Conservation (phyloP, 2,888 invertebrate species). For the Phyllotreta cruciferae region DNA sequence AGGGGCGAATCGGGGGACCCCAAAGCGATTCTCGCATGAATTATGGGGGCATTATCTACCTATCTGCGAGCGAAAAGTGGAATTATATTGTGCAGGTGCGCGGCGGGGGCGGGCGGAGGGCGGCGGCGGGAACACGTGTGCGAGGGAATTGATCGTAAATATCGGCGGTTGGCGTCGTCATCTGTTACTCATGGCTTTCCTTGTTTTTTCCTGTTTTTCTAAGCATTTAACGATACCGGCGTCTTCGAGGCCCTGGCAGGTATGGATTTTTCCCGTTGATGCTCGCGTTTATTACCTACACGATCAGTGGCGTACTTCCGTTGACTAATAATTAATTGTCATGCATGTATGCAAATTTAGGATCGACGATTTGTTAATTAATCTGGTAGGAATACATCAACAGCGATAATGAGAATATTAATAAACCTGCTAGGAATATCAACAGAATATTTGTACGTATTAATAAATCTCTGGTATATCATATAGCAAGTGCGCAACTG, state of each 20-base stretch:
- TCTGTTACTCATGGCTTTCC: slow-evolving; percentile 57
- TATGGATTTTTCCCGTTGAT: slow-evolving; percentile 21
- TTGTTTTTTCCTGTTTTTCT: slow-evolving; percentile 40
- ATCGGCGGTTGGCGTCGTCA: slow-evolving; percentile 60
- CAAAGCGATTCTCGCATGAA: slow-evolving; percentile 60
- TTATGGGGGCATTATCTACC: slow-evolving; percentile 61
- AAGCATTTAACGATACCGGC: slow-evolving; percentile 22
- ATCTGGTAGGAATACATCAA: too few species aligned
- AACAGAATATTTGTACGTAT: background rate
- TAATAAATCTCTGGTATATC: too few species aligned
- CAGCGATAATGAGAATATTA: too few species aligned
- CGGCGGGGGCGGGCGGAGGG: slow-evolving; percentile 49
- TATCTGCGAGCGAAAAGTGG: slow-evolving; percentile 59
- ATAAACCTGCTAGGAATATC: background rate
- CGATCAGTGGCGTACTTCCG: background rate
- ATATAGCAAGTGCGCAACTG: too few species aligned
- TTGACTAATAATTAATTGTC: too few species aligned
- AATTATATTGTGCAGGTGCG: slow-evolving; percentile 61
- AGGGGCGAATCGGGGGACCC: slow-evolving; percentile 59
- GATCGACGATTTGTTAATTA: too few species aligned
- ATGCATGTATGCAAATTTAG: too few species aligned
- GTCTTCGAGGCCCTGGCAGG: slow-evolving; percentile 10
- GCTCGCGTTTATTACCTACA: slow-evolving; percentile 10
- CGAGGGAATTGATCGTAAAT: slow-evolving; percentile 60
- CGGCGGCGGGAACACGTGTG: slow-evolving; percentile 50